Percentiles rank a stretch among this genome's conserved stretches.
Conservation (phyloP, 2,113 vertebrate species). For the Protomyctophum bolini region DNA sequence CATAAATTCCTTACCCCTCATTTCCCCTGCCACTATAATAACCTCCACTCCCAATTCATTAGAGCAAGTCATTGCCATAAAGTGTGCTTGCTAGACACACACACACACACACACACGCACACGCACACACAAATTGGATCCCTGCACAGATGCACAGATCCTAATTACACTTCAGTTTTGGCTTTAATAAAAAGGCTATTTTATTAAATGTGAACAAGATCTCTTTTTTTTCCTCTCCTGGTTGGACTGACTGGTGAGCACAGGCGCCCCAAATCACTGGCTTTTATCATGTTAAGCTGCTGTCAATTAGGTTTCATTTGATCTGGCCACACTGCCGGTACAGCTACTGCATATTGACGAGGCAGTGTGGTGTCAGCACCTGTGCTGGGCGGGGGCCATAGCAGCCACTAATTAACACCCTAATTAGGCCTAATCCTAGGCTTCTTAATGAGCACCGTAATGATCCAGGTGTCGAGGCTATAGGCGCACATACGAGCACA, state of each 20-base stretch:
- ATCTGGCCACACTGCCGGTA: slow-evolving; percentile 49
- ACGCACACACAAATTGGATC: background rate
- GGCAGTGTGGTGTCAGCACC: slow-evolving; percentile 44
- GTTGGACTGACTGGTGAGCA: slow-evolving; percentile 41
- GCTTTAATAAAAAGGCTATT: slow-evolving; percentile 39
- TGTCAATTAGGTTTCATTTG: slow-evolving; percentile 75
- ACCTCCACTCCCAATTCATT: no score
- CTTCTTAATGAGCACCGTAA: slow-evolving; percentile 70
- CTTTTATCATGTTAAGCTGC: slow-evolving; percentile 72
- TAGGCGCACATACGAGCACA: slow-evolving; percentile 43
- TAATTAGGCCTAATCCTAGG: slow-evolving; percentile 74
- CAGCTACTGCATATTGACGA: slow-evolving; percentile 63
- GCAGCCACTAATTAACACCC: slow-evolving; percentile 69
- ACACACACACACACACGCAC: no score
- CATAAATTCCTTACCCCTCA: no score
- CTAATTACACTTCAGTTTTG: slow-evolving; percentile 36
- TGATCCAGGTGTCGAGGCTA: slow-evolving; percentile 61
- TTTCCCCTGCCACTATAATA: no score
- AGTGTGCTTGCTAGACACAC: no score
- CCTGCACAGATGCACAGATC: slow-evolving; percentile 26
- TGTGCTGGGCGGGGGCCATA: slow-evolving; percentile 60
- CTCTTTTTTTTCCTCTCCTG: background rate
- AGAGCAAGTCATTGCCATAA: no score
- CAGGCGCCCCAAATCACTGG: slow-evolving; percentile 58
- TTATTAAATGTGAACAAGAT: slow-evolving; percentile 57